These are phyloP conservation scores for Semotilus atromaculatus DNA, from an alignment of 2,797 vertebrate species.

Conservation along the genomic window DNA sequence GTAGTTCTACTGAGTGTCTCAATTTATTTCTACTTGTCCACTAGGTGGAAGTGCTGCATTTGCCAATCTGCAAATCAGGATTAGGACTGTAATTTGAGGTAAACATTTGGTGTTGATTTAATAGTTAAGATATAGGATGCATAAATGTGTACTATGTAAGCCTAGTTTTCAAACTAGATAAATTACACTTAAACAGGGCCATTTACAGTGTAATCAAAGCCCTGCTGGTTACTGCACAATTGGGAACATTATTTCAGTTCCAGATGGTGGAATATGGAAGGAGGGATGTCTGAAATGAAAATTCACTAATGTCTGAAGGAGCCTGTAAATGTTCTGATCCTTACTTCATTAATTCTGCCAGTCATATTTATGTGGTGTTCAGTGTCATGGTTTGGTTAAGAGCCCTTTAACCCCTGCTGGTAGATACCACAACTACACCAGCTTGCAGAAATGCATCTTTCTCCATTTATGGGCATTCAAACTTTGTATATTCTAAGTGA, in stretches of 20 bases:
- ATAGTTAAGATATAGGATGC: too few relatives aligned
- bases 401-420: neutral
- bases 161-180: too few relatives aligned
- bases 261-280: neutral
- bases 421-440: neutral
- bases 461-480: neutral
- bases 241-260: neutral
- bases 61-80: neutral
- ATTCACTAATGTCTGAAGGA: neutral
- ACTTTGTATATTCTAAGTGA: neutral
- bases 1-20: too few relatives aligned
- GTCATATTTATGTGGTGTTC: neutral
- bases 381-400: neutral
- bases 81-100: too few relatives aligned
- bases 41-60: constrained; percentile 38
- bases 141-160: too few relatives aligned
- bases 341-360: neutral
- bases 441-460: neutral
- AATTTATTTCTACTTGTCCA: constrained; percentile 1
- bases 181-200: neutral
- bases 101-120: too few relatives aligned
- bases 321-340: neutral
- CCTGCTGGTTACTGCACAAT: neutral
- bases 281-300: neutral
- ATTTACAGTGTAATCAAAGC: neutral